These are phyloP conservation scores for Heliconius erato DNA, from an alignment of 2,888 invertebrate genomes.

Conservation along the genomic window DNA sequence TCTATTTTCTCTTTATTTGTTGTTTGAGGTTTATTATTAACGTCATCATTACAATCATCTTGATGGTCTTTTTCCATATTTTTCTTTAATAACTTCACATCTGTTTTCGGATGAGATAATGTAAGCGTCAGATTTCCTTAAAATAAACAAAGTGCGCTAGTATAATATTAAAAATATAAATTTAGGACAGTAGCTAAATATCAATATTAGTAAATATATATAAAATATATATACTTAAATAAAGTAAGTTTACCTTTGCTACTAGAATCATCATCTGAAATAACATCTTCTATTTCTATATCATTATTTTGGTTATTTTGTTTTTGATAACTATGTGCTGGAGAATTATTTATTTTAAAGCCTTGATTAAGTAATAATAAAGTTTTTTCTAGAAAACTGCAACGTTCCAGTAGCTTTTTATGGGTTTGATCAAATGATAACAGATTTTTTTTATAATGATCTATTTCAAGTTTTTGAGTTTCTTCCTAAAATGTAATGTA, in stretches of 20 bases:
- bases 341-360: conserved; percentile 59
- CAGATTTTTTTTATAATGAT: conserved; percentile 69
- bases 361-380: conserved; percentile 73
- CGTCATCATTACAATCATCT: conserved; percentile 41
- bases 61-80: conserved; percentile 25
- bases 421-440: conserved; percentile 65
- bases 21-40: conserved; percentile 41
- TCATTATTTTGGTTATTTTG: conserved; percentile 53
- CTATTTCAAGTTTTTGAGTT: conserved; percentile 65
- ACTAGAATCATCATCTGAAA: conserved; percentile 71
- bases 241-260: conserved; percentile 62
- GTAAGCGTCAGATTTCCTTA: conserved; percentile 73
- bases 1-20: conserved; percentile 45
- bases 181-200: too few species aligned
- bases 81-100: conserved; percentile 53
- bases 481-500: conserved; percentile 62
- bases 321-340: conserved; percentile 51
- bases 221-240: background rate
- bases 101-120: conserved; percentile 65
- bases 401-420: conserved; percentile 66
- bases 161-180: too few species aligned
- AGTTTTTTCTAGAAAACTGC: conserved; percentile 70
- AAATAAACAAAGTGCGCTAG: conserved; percentile 48
- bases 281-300: conserved; percentile 69
- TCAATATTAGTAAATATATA: background rate